phyloP scores from a whole-genome alignment of 2,797 vertebrate genomes.

The Myoxocephalus aenaeus region DNA sequence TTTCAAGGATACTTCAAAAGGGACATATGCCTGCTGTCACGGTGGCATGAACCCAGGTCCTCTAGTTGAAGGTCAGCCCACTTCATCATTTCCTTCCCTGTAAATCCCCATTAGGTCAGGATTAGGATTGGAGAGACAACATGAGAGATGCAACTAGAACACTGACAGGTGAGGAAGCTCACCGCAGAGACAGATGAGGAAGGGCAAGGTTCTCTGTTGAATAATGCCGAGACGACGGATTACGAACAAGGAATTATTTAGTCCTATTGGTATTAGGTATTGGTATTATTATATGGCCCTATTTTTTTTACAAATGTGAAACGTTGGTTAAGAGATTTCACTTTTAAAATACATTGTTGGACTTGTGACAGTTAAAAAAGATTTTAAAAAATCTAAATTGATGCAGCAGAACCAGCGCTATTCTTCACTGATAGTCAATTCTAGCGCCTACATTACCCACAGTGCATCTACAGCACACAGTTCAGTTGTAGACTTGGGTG shows the following conservation, averaged over 20 bases:
- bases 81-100: slow-evolving; percentile 56
- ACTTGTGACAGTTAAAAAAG: too few relatives aligned
- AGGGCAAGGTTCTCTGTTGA: slow-evolving; percentile 27
- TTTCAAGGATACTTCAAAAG: slow-evolving; percentile 31
- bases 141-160: slow-evolving; percentile 47
- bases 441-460: not conserved
- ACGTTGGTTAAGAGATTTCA: not conserved
- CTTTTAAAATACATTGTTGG: not conserved
- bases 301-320: not conserved
- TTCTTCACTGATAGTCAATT: not conserved
- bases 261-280: too few relatives aligned
- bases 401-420: not conserved
- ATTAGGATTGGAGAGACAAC: slow-evolving; percentile 47
- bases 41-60: slow-evolving; percentile 41
- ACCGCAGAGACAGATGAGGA: slow-evolving; percentile 24
- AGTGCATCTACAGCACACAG: not conserved
- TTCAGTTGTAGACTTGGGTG: not conserved
- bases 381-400: not conserved
- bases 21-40: slow-evolving; percentile 39
- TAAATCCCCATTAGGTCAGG: slow-evolving; percentile 51
- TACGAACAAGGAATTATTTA: not conserved
- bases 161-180: slow-evolving; percentile 28
- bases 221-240: not conserved
- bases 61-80: slow-evolving; percentile 48
- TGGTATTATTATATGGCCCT: too few relatives aligned